Base-by-base conservation (phyloP, 2,888 invertebrate genomes). In the Erebia aethiops region DNA sequence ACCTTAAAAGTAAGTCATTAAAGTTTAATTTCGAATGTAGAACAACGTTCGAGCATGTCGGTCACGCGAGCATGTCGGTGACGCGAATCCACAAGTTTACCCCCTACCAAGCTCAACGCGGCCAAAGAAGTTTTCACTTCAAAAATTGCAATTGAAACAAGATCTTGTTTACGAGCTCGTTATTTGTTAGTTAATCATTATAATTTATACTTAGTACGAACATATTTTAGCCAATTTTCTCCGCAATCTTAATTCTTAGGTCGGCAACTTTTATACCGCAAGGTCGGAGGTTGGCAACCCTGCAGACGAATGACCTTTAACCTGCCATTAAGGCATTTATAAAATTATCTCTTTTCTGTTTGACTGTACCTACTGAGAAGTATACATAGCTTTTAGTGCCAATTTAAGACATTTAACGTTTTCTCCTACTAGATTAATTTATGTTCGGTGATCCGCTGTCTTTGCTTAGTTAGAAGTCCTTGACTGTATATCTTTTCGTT, bases 241-340 rank as follows among this genome's bases (percentile, higher is more conserved):
- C 9, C 35, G 8, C n/a, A 14, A 57, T 58, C 35, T 58, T 35
- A 51, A 35, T 21, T 51, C 63, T 63, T 51, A 2, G 21, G 49
- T 51, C 63, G 35, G 49, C 49, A 52, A 64, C 41, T 41, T 58
- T 26, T 26, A 26, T 9, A 35, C 64, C 51, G 35, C 64, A 64
- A 64, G 64, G 64, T 64, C 52, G 35, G 16, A 52, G 52, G 64
- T 64, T 63, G 35, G 5, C 64, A 64, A 64, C 62, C 62, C 49
- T 62, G 14, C 49, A 60, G 49, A 49, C 49, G 8, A 26, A 26
- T 49, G 49, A 62, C 46, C 62, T 62, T 49, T 49, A 26, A 62
- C 18, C 62, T 62, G 49, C 8, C 58, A 16, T 41, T 2, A 56
- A 35, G n/a, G 18, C 11, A 18, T 46, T 46, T 7, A 26, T 46